Conservation (phyloP, 2,888 invertebrate genomes). For the Lochmaea crataegi region DNA sequence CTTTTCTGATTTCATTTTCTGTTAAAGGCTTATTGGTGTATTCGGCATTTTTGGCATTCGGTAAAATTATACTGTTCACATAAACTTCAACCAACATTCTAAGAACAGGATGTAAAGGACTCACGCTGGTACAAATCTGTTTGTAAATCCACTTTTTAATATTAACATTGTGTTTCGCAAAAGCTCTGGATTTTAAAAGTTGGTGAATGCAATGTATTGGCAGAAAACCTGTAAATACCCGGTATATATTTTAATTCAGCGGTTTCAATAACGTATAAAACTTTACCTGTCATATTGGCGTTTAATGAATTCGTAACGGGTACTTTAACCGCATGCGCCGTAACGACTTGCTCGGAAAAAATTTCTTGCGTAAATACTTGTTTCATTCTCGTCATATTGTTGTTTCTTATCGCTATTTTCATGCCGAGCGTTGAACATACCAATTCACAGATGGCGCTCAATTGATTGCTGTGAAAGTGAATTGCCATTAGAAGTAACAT, state of each 20-base stretch:
- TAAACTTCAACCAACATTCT: slow-evolving; percentile 95
- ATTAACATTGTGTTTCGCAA: slow-evolving; percentile 95
- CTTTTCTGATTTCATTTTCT: slow-evolving; percentile 85
- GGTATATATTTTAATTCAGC: too few relatives aligned
- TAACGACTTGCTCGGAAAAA: slow-evolving; percentile 96
- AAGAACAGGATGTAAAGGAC: slow-evolving; percentile 91
- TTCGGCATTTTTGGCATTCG: slow-evolving; percentile 76
- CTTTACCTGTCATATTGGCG: slow-evolving; percentile 76
- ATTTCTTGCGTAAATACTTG: slow-evolving; percentile 96
- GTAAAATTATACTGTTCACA: slow-evolving; percentile 88
- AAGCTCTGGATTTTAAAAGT: slow-evolving; percentile 90
- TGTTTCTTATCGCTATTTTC: slow-evolving; percentile 90
- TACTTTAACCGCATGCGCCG: slow-evolving; percentile 95
- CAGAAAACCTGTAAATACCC: slow-evolving; percentile 72
- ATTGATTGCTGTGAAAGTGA: slow-evolving; percentile 95
- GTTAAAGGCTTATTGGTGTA: slow-evolving; percentile 88
- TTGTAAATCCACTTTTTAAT: slow-evolving; percentile 97
- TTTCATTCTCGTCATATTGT: slow-evolving; percentile 88
- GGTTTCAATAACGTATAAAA: not conserved
- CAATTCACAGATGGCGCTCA: slow-evolving; percentile 91
- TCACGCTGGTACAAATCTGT: slow-evolving; percentile 88
- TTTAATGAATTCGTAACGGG: slow-evolving; percentile 92
- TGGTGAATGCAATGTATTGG: slow-evolving; percentile 98
- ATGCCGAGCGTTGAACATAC: slow-evolving; percentile 95
- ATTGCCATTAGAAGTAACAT: slow-evolving; percentile 96